These are phyloP conservation scores for Sarcoramphus papa DNA, from an alignment of 2,797 vertebrate species.

Conservation along the genomic window DNA sequence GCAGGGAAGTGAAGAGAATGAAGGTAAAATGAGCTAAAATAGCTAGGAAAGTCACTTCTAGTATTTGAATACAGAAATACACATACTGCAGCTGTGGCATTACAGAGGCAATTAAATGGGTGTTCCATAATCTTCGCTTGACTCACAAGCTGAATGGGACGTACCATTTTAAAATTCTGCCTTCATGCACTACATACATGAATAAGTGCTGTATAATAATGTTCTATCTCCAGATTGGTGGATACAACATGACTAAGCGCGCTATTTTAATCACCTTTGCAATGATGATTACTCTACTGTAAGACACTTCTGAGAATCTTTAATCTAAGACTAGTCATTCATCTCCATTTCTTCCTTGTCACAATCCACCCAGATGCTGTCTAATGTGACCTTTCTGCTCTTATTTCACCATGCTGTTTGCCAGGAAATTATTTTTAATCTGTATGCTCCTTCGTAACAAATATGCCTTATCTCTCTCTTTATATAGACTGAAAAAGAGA, in stretches of 20 bases:
- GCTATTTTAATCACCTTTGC: conserved; percentile 60
- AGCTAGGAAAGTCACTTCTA: conserved; percentile 23
- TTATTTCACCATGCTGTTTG: not conserved
- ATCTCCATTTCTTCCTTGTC: conserved; percentile 46
- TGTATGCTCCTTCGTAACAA: not conserved
- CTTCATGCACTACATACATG: conserved; percentile 8
- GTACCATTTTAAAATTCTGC: conserved; percentile 35
- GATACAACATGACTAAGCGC: conserved; percentile 49
- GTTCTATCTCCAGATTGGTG: conserved; percentile 17
- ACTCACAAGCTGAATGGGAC: conserved; percentile 34
- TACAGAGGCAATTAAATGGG: conserved; percentile 63
- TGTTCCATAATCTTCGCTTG: conserved; percentile 50
- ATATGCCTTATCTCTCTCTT: not conserved
- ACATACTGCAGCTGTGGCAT: conserved; percentile 52
- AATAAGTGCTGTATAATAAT: conserved; percentile 37
- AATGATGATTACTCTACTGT: conserved; percentile 8
- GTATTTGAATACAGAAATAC: conserved; percentile 31
- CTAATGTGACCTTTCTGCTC: conserved; percentile 37
- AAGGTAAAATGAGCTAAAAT: conserved; percentile 46
- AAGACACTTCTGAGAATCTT: conserved; percentile 25
- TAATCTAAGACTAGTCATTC: conserved; percentile 36
- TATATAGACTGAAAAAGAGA: not conserved
- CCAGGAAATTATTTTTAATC: not conserved
- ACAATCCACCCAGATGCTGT: conserved; percentile 49
- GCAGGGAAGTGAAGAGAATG: not conserved